Percentiles rank a stretch among this genome's conserved stretches.
Conservation (phyloP, 2,888 invertebrate genomes). For the Malacosoma neustria region DNA sequence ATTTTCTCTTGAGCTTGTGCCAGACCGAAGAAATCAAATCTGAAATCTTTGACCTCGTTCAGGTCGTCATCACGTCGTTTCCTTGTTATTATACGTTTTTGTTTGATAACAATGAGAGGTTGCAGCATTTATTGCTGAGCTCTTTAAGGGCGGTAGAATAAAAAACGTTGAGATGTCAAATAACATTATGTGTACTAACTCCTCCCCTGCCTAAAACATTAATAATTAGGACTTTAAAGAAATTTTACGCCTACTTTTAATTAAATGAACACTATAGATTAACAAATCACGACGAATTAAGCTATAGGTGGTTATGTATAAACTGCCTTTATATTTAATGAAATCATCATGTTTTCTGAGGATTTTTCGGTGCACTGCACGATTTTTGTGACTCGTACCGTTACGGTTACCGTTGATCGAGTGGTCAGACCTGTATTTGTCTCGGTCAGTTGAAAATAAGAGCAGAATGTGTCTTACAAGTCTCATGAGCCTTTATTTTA, state of each 20-base stretch:
- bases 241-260: no score
- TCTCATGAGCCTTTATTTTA: slow-evolving; percentile 9
- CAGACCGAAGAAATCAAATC: slow-evolving; percentile 27
- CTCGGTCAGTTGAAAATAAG: slow-evolving; percentile 47
- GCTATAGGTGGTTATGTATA: no score
- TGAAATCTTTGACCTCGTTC: slow-evolving; percentile 39
- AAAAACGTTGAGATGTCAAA: no score
- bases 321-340: no score
- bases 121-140: no score
- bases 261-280: no score
- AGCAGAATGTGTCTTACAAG: slow-evolving; percentile 18
- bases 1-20: slow-evolving; percentile 23
- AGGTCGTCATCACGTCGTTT: slow-evolving; percentile 23
- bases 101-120: slow-evolving; percentile 22
- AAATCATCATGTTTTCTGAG: slow-evolving; percentile 33
- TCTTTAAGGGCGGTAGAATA: no score
- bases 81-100: slow-evolving; percentile 30
- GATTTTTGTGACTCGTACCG: slow-evolving; percentile 60
- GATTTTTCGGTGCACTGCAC: slow-evolving; percentile 48
- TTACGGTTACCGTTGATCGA: slow-evolving; percentile 66
- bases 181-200: no score
- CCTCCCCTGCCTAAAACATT: no score
- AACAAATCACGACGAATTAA: no score
- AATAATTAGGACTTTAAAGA: no score
- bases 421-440: slow-evolving; percentile 66